Base-by-base conservation (phyloP, 2,797 vertebrate genomes). In the Poecilia gillii region DNA sequence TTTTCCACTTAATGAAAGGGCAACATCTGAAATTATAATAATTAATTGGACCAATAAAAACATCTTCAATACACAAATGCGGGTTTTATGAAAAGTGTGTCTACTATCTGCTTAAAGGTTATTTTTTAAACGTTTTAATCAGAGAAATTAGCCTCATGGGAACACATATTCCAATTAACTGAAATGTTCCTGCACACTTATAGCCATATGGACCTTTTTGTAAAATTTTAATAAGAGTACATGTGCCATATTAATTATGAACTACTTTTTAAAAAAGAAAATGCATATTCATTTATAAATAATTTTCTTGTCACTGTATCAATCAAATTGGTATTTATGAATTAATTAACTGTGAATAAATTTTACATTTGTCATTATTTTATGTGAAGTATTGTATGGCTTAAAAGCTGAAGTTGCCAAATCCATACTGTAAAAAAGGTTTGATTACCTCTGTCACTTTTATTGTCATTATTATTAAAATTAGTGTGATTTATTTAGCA, bases 311-410 rank as follows among this genome's bases (percentile, higher is more conserved):
- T 14, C 36, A 18, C 18, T 84, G 66, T 75, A 28, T 11, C 23
- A 77, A 0, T 76, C 18, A 0, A 11, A 20, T 72, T 76, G 1
- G 41, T 74, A 18, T 4, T 3, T 18, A 59, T 80, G 6, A 3
- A 62, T 16, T 76, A 43, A 81, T 57, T 43, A 47, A 70, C n/a
- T 62, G 41, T 59, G 16, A 76, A 78, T 68, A 80, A 66, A 78
- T 31, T 6, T 28, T 39, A 36, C 0, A 68, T 62, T 2, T 66
- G 28, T 49, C 43, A 36, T 62, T 33, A 31, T 59, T 66, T 49
- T 25, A 31, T 14, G 5, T 25, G 33, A 39, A 28, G 3, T 16
- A 6, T 46, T 71, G 13, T 18, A 72, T 72, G 57, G 57, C 57
- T 31, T 62, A 16, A 33, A 62, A 62, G 4, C 14, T 57, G 53